Evolutionary conservation across 2,797 vertebrate genomes (phyloP).

Genomic region (Sternarchorhynchus goeldii): DNA sequence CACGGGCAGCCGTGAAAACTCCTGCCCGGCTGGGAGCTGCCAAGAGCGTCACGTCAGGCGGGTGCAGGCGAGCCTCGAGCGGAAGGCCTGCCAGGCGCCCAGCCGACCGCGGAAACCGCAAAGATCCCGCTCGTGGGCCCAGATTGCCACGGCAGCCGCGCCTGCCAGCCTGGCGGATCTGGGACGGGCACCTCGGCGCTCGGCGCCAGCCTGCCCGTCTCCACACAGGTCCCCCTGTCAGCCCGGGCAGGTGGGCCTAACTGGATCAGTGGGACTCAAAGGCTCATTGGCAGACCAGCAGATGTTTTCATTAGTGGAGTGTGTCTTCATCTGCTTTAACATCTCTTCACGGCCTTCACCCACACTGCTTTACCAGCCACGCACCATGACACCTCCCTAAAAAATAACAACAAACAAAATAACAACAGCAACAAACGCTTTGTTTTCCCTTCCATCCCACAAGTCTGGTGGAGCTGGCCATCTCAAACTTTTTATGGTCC

Average conservation of each 20-base stretch:
- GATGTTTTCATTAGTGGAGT: conserved; percentile 45
- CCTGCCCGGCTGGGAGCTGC: conserved; percentile 19
- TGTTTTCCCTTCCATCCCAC: too few species aligned
- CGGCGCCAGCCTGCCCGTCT: conserved; percentile 18
- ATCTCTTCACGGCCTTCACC: conserved; percentile 48
- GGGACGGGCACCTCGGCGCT: conserved; percentile 59
- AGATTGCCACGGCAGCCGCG: conserved; percentile 75
- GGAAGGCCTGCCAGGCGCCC: conserved; percentile 4
- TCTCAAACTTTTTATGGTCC: too few species aligned
- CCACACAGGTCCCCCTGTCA: conserved; percentile 43
- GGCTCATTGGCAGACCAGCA: conserved; percentile 42
- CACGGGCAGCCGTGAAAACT: conserved; percentile 12
- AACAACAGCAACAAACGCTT: too few species aligned
- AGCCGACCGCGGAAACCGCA: conserved; percentile 23
- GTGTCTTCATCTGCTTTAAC: conserved; percentile 39
- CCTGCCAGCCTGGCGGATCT: conserved; percentile 70
- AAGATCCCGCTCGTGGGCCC: conserved; percentile 2
- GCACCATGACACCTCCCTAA: conserved; percentile 24
- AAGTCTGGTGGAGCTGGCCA: too few species aligned
- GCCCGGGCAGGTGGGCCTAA: conserved; percentile 47
- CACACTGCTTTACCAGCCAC: conserved; percentile 41
- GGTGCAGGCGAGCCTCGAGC: conserved; percentile 26
- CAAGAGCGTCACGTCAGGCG: conserved; percentile 35
- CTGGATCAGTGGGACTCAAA: conserved; percentile 46
- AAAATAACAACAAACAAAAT: not conserved